Conservation (phyloP, 2,888 invertebrate species). For the Phyllotreta cruciferae region DNA sequence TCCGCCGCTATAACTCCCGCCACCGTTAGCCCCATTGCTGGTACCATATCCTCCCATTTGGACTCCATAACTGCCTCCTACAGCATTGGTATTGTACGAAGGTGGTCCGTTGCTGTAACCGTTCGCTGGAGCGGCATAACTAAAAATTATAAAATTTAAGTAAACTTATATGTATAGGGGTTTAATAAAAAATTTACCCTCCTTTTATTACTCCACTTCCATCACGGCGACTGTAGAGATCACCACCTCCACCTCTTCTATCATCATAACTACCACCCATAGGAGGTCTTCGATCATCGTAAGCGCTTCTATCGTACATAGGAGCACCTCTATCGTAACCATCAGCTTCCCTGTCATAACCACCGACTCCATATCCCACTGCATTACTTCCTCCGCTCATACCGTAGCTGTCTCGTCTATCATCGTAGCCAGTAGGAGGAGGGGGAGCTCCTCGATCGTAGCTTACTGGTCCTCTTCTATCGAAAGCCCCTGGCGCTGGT, state of each 20-base stretch:
- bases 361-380: slow-evolving; percentile 13
- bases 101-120: slow-evolving; percentile 35
- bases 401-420: slow-evolving; percentile 34
- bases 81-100: slow-evolving; percentile 37
- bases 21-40: no score
- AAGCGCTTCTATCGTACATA: slow-evolving; percentile 30
- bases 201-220: slow-evolving; percentile 37
- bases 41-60: slow-evolving; percentile 30
- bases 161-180: slow-evolving; percentile 20
- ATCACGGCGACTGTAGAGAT: slow-evolving; percentile 57
- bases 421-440: slow-evolving; percentile 36
- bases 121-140: slow-evolving; percentile 45
- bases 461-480: slow-evolving; percentile 26
- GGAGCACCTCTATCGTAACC: slow-evolving; percentile 18
- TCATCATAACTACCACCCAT: slow-evolving; percentile 41
- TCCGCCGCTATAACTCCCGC: slow-evolving; percentile 29
- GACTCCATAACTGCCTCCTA: slow-evolving; percentile 34
- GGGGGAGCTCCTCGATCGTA: slow-evolving; percentile 9
- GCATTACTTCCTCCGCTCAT: slow-evolving; percentile 20
- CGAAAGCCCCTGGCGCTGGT: slow-evolving; percentile 29
- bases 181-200: slow-evolving; percentile 22
- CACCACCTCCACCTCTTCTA: slow-evolving; percentile 42
- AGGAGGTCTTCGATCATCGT: slow-evolving; percentile 41
- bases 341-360: slow-evolving; percentile 35
- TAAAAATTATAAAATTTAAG: slow-evolving; percentile 32